Percentiles rank a stretch among this genome's conserved stretches.
Conservation (phyloP, 2,113 vertebrate species). For the Pomatorhinus ruficollis region DNA sequence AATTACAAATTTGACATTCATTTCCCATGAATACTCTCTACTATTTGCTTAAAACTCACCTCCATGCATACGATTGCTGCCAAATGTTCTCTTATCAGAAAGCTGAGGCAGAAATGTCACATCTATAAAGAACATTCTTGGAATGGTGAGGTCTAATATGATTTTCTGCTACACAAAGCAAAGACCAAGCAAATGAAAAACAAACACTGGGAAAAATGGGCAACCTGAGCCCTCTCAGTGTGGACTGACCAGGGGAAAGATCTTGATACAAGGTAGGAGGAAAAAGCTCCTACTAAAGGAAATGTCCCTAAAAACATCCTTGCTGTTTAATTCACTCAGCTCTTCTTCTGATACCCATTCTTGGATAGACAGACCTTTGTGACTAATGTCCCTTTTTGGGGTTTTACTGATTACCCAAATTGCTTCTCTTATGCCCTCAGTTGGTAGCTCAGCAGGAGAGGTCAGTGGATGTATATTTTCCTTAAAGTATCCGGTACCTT, state of each 20-base stretch:
- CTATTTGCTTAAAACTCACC: conserved; percentile 50
- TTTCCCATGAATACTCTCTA: conserved; percentile 37
- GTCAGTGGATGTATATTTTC: neutral
- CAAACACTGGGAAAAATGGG: neutral
- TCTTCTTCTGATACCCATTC: neutral
- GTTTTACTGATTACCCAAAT: neutral
- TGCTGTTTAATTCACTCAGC: neutral
- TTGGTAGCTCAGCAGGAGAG: neutral
- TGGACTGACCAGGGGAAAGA: neutral
- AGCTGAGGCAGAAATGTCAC: neutral
- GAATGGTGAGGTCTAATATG: neutral
- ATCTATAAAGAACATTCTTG: neutral
- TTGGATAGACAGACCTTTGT: neutral
- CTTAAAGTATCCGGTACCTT: neutral
- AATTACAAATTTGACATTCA: conserved; percentile 66
- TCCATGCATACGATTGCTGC: neutral
- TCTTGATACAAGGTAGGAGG: neutral
- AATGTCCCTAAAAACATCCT: neutral
- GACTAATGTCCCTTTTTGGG: neutral
- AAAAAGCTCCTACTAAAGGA: neutral
- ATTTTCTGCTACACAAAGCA: neutral
- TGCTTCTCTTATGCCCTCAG: neutral
- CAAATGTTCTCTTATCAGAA: conserved; percentile 24
- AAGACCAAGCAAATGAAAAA: neutral
- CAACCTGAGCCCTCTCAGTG: neutral